These are phyloP conservation scores for Agriotes lineatus DNA, from an alignment of 2,888 invertebrate genomes.

Conservation along the genomic window DNA sequence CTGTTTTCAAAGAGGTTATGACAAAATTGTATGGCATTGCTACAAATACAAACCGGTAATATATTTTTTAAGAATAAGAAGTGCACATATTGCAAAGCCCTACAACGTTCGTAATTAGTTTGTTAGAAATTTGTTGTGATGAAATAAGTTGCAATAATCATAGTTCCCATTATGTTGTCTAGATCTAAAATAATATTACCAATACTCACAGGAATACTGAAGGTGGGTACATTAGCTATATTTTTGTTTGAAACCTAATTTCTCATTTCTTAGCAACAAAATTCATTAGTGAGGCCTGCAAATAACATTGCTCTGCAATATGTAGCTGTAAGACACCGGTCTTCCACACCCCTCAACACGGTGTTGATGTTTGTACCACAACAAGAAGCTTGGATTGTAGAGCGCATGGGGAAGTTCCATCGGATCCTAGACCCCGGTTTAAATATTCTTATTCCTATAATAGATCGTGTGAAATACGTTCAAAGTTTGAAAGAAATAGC, in stretches of 20 bases:
- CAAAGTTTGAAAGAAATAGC: constrained; percentile 99
- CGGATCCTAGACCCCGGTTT: constrained; percentile 94
- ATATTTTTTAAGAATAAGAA: not conserved
- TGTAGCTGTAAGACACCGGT: constrained; percentile 60
- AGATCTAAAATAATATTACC: constrained; percentile 66
- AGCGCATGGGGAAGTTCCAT: constrained; percentile 98
- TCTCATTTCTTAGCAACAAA: constrained; percentile 37
- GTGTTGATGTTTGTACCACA: constrained; percentile 98
- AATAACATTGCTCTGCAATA: constrained; percentile 39
- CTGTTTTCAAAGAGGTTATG: not conserved
- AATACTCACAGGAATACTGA: constrained; percentile 61
- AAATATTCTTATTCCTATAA: constrained; percentile 90
- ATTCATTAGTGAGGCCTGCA: constrained; percentile 25
- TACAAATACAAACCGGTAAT: not conserved
- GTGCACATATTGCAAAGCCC: too few relatives aligned
- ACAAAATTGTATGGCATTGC: not conserved
- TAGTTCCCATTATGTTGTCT: constrained; percentile 65
- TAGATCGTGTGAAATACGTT: constrained; percentile 96
- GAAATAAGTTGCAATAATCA: too few relatives aligned
- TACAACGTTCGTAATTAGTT: too few relatives aligned
- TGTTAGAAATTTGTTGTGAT: too few relatives aligned
- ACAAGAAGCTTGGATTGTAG: constrained; percentile 99
- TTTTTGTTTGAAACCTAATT: too few relatives aligned
- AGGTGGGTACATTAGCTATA: constrained; percentile 57
- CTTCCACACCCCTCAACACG: constrained; percentile 89